Base-by-base conservation (phyloP, 2,888 invertebrate genomes). In the Lissonota sp. region DNA sequence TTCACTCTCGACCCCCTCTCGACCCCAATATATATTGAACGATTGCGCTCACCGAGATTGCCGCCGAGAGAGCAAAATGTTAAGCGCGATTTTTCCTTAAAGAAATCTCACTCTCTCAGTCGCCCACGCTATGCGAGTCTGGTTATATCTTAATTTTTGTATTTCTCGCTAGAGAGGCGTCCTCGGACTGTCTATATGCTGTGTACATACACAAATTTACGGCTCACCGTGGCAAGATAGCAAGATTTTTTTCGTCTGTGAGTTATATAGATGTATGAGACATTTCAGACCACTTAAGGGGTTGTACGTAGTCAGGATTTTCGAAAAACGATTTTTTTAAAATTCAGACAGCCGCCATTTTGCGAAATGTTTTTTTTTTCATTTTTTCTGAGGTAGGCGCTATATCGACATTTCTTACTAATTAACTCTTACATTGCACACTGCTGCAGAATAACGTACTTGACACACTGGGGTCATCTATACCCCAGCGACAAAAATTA, bases 41-140 rank as follows among this genome's bases (percentile, higher is more conserved):
- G 81, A 81, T 83, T 69, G 71, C 81, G 78, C 78, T 75, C 26
- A 62, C 80, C 67, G 81, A 83, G 83, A 83, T 81, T 83, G 62
- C 71, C 76, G 69, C 80, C 60, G 70, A 39, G 64, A 71, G 74
- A 58, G 49, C 73, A 73, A 14, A 76, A 64, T 55, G 53, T 57
- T 63, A 42, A 40, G 51, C 39, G 60, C 39, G 26, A 7, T 74
- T 63, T 71, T 49, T 79, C 44, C 66, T 58, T 16, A 16, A 16
- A 64, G 66, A 46, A 10, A 64, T 74, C 10, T 53, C 58, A n/a
- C 55, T 66, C 71, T 55, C 40, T 60, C 53, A 5, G 14, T 60
- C 80, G 74, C 81, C 77, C 78, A 78, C 81, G 60, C 74, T 16
- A 26, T 49, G 58, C 37, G 66, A 60, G 58, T 69, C 67, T 53